Evolutionary conservation across 2,113 vertebrate species (phyloP).

Genomic region (Solea solea): DNA sequence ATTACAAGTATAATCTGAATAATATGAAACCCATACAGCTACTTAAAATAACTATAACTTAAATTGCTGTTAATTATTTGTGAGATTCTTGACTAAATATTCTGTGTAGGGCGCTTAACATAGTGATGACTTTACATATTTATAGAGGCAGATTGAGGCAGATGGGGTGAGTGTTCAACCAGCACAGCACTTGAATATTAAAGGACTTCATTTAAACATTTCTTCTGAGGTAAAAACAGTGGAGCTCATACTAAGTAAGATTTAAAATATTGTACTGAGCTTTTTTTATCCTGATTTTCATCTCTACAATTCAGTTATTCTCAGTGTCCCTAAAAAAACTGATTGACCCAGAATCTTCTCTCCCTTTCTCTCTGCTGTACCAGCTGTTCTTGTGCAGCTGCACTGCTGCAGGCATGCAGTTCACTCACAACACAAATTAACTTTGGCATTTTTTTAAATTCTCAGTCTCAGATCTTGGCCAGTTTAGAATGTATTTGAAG

Average conservation of each 20-base stretch:
- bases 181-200: background rate
- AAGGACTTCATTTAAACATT: constrained; percentile 6
- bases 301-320: no score
- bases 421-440: no score
- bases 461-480: no score
- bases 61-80: background rate
- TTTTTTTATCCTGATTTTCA: background rate
- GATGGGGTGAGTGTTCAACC: constrained; percentile 1
- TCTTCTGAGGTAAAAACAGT: constrained; percentile 19
- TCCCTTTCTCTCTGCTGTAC: background rate
- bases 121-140: background rate
- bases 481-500: no score
- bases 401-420: background rate
- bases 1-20: constrained; percentile 1
- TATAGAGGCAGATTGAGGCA: constrained; percentile 6
- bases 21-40: background rate
- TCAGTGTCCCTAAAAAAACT: no score
- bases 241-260: background rate
- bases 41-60: background rate
- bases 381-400: constrained; percentile 1
- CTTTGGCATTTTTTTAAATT: no score
- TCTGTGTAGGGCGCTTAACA: background rate
- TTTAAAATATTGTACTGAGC: background rate
- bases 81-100: background rate
- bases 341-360: background rate